These are phyloP conservation scores for Cataglyphis cursor DNA, from an alignment of 2,888 invertebrate species.

Conservation along the genomic window DNA sequence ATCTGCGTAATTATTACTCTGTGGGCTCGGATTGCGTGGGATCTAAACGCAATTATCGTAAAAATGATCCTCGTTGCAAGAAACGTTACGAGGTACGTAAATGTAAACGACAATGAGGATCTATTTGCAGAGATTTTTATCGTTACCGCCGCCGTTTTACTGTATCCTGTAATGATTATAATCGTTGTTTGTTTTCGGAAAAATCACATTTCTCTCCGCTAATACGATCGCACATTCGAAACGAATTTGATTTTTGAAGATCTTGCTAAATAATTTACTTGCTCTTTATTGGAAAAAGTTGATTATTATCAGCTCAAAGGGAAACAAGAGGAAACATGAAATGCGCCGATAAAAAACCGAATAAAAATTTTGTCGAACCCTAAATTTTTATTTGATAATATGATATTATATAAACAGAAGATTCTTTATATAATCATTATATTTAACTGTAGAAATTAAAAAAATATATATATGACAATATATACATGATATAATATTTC, in stretches of 20 bases:
- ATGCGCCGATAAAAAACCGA: not conserved
- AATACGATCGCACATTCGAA: constrained; percentile 21
- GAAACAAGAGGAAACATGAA: not conserved
- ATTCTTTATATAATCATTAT: not conserved
- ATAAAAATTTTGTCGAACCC: not conserved
- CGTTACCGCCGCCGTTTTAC: constrained; percentile 61
- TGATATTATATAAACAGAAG: not conserved
- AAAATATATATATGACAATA: too few species aligned
- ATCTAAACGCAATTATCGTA: constrained; percentile 58
- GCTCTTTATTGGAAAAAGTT: constrained; percentile 5
- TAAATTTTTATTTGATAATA: not conserved
- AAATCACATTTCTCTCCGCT: constrained; percentile 54
- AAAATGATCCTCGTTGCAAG: constrained; percentile 53
- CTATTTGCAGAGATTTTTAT: constrained; percentile 62
- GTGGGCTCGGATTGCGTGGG: constrained; percentile 24
- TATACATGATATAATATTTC: not conserved
- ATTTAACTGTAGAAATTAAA: not conserved
- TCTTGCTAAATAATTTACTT: constrained; percentile 29
- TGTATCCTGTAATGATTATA: constrained; percentile 23
- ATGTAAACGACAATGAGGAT: constrained; percentile 68
- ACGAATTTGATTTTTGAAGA: constrained; percentile 35
- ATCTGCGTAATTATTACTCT: constrained; percentile 44
- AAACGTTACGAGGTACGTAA: constrained; percentile 16
- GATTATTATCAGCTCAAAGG: not conserved
- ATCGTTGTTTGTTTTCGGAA: constrained; percentile 53